Evolutionary conservation across 2,113 vertebrate species (phyloP).

Genomic region (Lagopus leucura): DNA sequence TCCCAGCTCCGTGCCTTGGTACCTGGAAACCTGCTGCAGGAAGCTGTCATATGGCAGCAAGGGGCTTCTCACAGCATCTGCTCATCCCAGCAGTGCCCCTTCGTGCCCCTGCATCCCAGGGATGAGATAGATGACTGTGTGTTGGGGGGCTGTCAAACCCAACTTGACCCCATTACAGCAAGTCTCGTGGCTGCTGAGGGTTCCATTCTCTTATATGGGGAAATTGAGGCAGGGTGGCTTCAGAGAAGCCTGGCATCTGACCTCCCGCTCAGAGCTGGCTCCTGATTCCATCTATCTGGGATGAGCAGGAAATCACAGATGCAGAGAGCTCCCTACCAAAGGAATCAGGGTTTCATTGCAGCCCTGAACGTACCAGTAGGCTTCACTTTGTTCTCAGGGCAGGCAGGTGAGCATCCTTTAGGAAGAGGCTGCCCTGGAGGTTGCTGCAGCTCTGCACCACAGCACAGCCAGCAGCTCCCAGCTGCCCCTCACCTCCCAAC

Average conservation of each 20-base stretch:
- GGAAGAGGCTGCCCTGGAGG: neutral
- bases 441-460: neutral
- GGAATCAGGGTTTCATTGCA: neutral
- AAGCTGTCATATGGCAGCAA: rapidly evolving
- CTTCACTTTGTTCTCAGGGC: rapidly evolving
- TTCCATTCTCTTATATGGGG: neutral
- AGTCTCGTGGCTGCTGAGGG: neutral
- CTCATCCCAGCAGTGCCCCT: neutral
- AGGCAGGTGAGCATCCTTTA: rapidly evolving
- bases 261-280: neutral
- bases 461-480: neutral
- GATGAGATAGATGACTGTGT: rapidly evolving
- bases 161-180: neutral
- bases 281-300: rapidly evolving
- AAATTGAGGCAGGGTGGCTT: neutral
- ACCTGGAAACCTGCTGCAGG: neutral
- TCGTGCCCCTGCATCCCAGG: rapidly evolving
- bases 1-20: neutral
- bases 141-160: neutral
- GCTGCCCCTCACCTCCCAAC: neutral
- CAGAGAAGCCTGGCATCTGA: neutral
- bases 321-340: rapidly evolving
- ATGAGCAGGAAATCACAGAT: neutral
- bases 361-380: neutral
- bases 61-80: neutral